phyloP scores from a whole-genome alignment of 2,797 vertebrate genomes.

The Benthosema pterotum region DNA sequence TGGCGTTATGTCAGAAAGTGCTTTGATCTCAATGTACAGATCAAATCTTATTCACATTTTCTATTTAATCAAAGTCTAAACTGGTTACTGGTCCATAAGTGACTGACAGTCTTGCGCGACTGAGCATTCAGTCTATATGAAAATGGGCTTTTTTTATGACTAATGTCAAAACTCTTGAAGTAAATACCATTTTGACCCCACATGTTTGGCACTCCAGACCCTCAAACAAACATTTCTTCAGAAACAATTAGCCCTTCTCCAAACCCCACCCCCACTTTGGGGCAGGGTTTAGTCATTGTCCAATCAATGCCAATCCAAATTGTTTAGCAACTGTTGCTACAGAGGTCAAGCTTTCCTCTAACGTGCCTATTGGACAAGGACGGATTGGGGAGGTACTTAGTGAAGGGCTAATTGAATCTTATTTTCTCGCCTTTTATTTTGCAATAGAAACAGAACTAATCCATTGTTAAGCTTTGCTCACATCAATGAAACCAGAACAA shows the following conservation, averaged over 20 bases:
- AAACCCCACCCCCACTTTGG: no score
- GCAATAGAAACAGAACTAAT: slow-evolving; percentile 1
- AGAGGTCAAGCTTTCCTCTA: no score
- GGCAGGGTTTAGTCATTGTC: no score
- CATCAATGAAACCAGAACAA: slow-evolving; percentile 8
- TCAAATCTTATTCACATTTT: not conserved
- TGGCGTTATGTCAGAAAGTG: slow-evolving; percentile 24
- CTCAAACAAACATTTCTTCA: slow-evolving; percentile 18
- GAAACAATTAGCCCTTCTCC: no score
- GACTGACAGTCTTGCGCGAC: slow-evolving; percentile 8
- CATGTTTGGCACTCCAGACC: slow-evolving; percentile 57
- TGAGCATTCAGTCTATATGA: slow-evolving; percentile 22
- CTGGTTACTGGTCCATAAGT: not conserved
- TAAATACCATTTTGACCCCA: slow-evolving; percentile 45
- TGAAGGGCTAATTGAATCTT: no score
- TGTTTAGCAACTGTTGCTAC: no score
- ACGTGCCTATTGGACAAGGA: no score
- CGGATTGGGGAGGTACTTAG: no score
- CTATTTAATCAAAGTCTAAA: slow-evolving; percentile 11
- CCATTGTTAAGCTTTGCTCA: slow-evolving; percentile 15
- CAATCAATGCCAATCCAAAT: no score
- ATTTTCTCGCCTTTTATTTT: not conserved
- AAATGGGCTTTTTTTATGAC: not conserved
- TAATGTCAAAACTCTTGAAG: not conserved
- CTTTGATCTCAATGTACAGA: slow-evolving; percentile 3